These are phyloP conservation scores for Cheilosia urbana DNA, from an alignment of 2,888 invertebrate species.

Conservation along the genomic window DNA sequence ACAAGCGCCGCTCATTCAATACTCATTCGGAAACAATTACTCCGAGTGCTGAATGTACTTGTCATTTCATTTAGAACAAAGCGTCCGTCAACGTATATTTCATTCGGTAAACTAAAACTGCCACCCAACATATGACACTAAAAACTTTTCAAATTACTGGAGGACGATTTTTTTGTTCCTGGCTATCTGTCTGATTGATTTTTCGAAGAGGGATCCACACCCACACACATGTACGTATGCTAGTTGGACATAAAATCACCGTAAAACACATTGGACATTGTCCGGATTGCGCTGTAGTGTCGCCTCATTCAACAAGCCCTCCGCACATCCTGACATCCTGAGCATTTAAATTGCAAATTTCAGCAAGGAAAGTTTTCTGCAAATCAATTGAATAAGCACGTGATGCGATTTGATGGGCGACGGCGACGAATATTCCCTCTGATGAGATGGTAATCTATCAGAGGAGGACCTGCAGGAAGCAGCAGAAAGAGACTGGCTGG, in stretches of 20 bases:
- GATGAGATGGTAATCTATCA: constrained; percentile 49
- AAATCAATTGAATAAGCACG: constrained; percentile 70
- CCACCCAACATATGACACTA: constrained; percentile 35
- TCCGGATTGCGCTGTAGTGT: constrained; percentile 22
- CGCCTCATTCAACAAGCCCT: background rate
- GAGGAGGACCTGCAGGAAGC: background rate
- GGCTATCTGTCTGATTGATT: constrained; percentile 49
- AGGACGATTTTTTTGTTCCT: constrained; percentile 14
- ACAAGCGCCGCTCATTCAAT: constrained; percentile 18
- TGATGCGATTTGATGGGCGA: constrained; percentile 60
- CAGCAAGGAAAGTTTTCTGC: constrained; percentile 40
- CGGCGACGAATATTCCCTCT: constrained; percentile 3
- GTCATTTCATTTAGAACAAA: constrained; percentile 60
- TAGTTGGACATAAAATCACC: constrained; percentile 31
- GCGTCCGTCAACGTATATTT: constrained; percentile 21
- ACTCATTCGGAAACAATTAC: constrained; percentile 64
- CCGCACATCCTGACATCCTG: background rate
- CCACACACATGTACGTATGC: background rate
- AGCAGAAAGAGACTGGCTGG: constrained; percentile 17
- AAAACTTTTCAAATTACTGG: constrained; percentile 66
- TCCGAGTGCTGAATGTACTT: constrained; percentile 59
- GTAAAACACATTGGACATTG: constrained; percentile 50
- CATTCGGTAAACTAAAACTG: constrained; percentile 22
- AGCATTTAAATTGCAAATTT: constrained; percentile 72
- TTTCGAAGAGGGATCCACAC: constrained; percentile 25